These are phyloP conservation scores for Anniella stebbinsi DNA, from an alignment of 2,797 vertebrate species.

Conservation along the genomic window DNA sequence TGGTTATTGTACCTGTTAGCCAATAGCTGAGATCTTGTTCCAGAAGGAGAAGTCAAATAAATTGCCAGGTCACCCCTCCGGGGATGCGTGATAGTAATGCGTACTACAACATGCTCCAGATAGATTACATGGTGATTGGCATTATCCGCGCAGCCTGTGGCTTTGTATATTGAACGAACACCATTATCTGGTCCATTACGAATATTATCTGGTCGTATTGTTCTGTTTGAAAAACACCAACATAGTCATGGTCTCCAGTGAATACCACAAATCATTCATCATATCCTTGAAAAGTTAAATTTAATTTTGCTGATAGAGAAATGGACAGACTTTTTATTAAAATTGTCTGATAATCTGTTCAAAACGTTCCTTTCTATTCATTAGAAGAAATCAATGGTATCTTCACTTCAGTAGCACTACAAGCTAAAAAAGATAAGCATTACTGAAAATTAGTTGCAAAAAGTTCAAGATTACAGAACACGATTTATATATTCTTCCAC, in stretches of 20 bases:
- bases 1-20: constrained; percentile 90
- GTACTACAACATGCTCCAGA: constrained; percentile 96
- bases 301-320: neutral
- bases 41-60: constrained; percentile 97
- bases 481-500: neutral
- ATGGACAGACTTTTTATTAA: constrained; percentile 17
- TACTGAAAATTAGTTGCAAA: neutral
- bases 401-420: neutral
- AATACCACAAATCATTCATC: neutral
- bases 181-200: constrained; percentile 87
- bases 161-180: constrained; percentile 97
- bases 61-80: constrained; percentile 97
- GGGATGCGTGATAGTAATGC: constrained; percentile 96
- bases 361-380: neutral
- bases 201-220: constrained; percentile 92
- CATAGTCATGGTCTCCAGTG: constrained; percentile 16
- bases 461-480: neutral
- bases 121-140: constrained; percentile 95
- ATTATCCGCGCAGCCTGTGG: constrained; percentile 95
- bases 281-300: constrained; percentile 28
- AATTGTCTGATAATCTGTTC: constrained; percentile 21
- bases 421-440: neutral
- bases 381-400: neutral
- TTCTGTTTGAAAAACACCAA: constrained; percentile 81
- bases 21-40: constrained; percentile 97